These are phyloP conservation scores for Drosophila seguyi DNA, from an alignment of 1,140 invertebrate genomes.

Conservation along the genomic window DNA sequence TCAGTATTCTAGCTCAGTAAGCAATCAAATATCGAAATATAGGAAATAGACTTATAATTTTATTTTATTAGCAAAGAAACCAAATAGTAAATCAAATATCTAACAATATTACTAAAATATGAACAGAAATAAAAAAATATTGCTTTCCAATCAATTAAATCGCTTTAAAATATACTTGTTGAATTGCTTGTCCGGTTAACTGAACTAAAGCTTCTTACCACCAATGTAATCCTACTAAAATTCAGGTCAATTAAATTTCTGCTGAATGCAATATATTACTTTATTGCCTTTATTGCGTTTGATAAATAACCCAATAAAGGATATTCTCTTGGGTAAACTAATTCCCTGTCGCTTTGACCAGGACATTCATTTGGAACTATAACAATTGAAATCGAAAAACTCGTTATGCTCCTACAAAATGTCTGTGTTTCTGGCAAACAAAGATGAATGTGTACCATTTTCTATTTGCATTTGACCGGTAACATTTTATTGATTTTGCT, in stretches of 20 bases:
- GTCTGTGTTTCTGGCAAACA: conserved; percentile 52
- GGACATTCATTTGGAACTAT: conserved; percentile 29
- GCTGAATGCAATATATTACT: neutral
- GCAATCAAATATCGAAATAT: neutral
- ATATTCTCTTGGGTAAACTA: conserved; percentile 21
- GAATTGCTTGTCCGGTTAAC: too few relatives aligned
- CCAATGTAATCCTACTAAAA: neutral
- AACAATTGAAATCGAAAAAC: conserved; percentile 52
- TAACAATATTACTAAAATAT: neutral
- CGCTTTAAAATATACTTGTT: neutral
- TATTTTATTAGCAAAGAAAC: too few relatives aligned
- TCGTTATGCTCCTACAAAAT: conserved; percentile 40
- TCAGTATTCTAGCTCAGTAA: neutral
- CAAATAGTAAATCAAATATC: too few relatives aligned
- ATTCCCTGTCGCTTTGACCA: conserved; percentile 35
- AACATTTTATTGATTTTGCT: conserved; percentile 69
- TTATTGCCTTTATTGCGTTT: neutral
- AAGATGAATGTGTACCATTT: conserved; percentile 51
- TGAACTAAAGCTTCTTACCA: neutral
- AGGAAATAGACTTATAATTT: too few relatives aligned
- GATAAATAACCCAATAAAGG: conserved; percentile 17
- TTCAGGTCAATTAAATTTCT: conserved; percentile 7
- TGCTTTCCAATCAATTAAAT: neutral
- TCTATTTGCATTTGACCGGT: conserved; percentile 66
- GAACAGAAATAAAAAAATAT: neutral